Evolutionary conservation across 2,888 invertebrate genomes (phyloP).

Genomic region (Lepidocyrtoides sp.): DNA sequence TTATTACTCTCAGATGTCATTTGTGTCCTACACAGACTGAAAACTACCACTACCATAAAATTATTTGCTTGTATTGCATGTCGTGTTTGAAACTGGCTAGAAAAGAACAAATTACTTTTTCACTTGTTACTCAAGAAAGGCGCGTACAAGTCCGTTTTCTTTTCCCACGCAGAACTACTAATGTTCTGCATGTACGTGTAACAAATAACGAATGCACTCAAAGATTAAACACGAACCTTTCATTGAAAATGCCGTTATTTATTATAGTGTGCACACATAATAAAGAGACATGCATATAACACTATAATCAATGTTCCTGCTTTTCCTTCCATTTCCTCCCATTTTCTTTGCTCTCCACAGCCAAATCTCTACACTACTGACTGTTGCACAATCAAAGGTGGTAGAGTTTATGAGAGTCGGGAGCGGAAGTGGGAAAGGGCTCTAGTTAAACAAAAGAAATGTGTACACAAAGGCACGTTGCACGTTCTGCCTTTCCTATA

Average conservation of each 20-base stretch:
- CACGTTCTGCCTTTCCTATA: background rate
- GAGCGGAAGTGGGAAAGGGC: conserved; percentile 26
- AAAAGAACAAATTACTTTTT: conserved; percentile 68
- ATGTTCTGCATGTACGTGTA: background rate
- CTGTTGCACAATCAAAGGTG: conserved; percentile 63
- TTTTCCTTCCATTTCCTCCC: background rate
- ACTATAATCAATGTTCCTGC: background rate
- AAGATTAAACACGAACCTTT: conserved; percentile 21
- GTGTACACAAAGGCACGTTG: conserved; percentile 31
- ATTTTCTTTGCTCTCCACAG: background rate
- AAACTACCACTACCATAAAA: conserved; percentile 21
- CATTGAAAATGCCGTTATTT: conserved; percentile 36
- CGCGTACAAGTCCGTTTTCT: background rate
- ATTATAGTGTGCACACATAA: background rate
- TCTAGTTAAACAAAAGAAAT: conserved; percentile 25
- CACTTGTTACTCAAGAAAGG: conserved; percentile 55
- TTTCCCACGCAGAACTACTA: background rate
- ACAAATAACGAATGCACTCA: conserved; percentile 18
- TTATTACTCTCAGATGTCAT: conserved; percentile 70
- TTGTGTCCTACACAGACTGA: background rate
- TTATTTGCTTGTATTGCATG: conserved; percentile 27
- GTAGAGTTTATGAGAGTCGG: conserved; percentile 15
- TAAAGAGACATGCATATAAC: background rate
- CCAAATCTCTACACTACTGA: background rate
- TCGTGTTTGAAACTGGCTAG: background rate